Percentiles rank a stretch among this genome's conserved stretches.
Evolutionary conservation across 2,888 invertebrate species (phyloP).

Genomic region (Slavum lentiscoides): DNA sequence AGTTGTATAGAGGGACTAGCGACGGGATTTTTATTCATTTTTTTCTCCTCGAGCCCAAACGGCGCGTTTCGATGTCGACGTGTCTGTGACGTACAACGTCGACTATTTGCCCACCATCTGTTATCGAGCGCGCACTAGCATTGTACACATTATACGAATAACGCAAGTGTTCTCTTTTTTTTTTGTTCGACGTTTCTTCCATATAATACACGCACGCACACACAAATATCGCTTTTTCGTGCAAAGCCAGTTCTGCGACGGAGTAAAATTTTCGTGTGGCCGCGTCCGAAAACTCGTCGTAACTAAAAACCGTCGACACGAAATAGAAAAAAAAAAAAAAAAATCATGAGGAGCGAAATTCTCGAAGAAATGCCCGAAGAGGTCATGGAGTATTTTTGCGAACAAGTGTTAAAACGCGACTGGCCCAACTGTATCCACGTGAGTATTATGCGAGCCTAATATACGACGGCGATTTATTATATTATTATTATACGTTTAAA

Average conservation of each 20-base stretch:
- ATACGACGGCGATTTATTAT: too few relatives aligned
- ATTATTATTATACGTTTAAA: too few relatives aligned
- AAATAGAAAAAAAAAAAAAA: too few relatives aligned
- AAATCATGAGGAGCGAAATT: constrained; percentile 33
- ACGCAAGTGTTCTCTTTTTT: too few relatives aligned
- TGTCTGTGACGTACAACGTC: background rate
- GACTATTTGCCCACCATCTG: background rate
- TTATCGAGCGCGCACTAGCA: background rate
- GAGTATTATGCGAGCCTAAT: too few relatives aligned
- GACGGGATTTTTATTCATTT: too few relatives aligned
- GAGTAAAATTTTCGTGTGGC: background rate
- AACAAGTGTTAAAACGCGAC: constrained; percentile 49
- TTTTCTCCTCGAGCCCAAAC: too few relatives aligned
- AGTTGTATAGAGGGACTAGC: too few relatives aligned
- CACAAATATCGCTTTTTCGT: background rate
- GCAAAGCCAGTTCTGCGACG: background rate
- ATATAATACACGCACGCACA: background rate
- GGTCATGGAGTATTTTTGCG: constrained; percentile 48
- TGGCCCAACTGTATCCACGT: constrained; percentile 52
- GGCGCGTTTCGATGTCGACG: too few relatives aligned
- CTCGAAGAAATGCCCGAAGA: constrained; percentile 50
- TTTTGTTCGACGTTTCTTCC: too few relatives aligned
- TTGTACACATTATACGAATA: background rate
- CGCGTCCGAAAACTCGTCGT: too few relatives aligned
- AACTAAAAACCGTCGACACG: background rate